These are phyloP conservation scores for Trichonephila clavata DNA, from an alignment of 1,140 invertebrate species.

Conservation along the genomic window DNA sequence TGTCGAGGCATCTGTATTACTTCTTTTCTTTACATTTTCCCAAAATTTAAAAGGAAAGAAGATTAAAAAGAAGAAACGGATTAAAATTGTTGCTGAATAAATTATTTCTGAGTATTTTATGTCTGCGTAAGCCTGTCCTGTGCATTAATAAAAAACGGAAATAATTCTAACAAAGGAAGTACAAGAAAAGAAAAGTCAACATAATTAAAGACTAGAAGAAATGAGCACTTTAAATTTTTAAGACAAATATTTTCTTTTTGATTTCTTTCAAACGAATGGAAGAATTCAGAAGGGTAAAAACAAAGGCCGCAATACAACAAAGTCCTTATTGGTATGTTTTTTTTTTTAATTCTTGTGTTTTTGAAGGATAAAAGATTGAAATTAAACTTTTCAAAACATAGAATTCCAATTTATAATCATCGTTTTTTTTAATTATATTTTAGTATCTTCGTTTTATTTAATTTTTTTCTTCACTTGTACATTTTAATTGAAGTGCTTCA, in stretches of 20 bases:
- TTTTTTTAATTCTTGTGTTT: background rate
- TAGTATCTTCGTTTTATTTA: background rate
- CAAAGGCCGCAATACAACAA: background rate
- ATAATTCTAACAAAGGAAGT: background rate
- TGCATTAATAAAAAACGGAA: background rate
- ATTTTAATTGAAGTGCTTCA: background rate
- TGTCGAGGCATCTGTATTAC: too few species aligned
- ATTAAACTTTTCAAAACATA: background rate
- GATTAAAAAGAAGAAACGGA: background rate
- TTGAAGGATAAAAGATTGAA: background rate
- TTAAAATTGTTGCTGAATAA: background rate
- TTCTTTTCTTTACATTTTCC: too few species aligned
- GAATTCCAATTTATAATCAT: background rate
- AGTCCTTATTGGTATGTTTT: background rate
- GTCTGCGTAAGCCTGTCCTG: background rate
- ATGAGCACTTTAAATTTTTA: conserved; percentile 9
- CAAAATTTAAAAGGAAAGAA: background rate
- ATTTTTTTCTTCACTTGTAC: background rate
- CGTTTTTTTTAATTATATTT: background rate
- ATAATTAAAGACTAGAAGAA: conserved; percentile 25
- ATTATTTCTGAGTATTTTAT: background rate
- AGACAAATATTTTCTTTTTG: background rate
- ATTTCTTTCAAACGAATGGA: background rate
- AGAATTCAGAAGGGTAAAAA: background rate
- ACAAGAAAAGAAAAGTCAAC: background rate